A percentile compares a stretch with the other conserved stretches of the same genome.
Conservation (phyloP, 2,797 vertebrate genomes). For the Danio albolineatus region DNA sequence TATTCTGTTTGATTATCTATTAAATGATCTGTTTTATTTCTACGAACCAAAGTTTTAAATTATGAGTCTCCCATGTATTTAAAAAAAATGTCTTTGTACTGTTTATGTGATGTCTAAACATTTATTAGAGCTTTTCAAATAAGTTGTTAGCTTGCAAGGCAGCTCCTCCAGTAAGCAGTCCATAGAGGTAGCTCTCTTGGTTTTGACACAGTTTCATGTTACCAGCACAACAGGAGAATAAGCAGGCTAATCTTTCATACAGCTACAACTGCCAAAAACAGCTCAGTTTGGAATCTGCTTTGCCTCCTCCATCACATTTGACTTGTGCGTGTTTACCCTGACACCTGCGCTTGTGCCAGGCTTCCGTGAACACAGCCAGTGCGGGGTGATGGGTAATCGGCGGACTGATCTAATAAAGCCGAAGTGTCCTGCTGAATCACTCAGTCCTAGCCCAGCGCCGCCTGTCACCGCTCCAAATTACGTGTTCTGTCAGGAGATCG, state of each 20-base stretch:
- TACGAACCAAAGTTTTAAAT: background rate
- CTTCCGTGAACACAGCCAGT: slow-evolving; percentile 30
- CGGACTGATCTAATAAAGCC: slow-evolving; percentile 62
- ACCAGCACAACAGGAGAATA: slow-evolving; percentile 22
- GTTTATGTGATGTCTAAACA: background rate
- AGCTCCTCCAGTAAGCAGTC: background rate
- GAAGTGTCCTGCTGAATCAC: slow-evolving; percentile 65
- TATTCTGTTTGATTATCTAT: too few species aligned
- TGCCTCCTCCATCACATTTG: slow-evolving; percentile 14
- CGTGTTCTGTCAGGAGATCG: slow-evolving; percentile 68
- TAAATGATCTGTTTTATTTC: too few species aligned
- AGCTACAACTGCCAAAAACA: slow-evolving; percentile 16
- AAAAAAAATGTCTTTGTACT: background rate
- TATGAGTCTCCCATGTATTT: background rate
- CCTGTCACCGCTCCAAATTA: slow-evolving; percentile 67
- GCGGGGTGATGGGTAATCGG: slow-evolving; percentile 54
- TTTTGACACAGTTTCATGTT: background rate
- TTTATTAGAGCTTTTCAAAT: background rate
- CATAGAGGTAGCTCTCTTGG: too few species aligned
- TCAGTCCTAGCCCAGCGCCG: slow-evolving; percentile 52
- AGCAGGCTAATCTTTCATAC: slow-evolving; percentile 45
- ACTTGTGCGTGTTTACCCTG: slow-evolving; percentile 29
- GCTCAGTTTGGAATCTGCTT: background rate
- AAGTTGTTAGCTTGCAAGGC: background rate
- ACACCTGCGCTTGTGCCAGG: slow-evolving; percentile 47